phyloP scores from a whole-genome alignment of 2,113 vertebrate genomes.

The Chauna torquata region DNA sequence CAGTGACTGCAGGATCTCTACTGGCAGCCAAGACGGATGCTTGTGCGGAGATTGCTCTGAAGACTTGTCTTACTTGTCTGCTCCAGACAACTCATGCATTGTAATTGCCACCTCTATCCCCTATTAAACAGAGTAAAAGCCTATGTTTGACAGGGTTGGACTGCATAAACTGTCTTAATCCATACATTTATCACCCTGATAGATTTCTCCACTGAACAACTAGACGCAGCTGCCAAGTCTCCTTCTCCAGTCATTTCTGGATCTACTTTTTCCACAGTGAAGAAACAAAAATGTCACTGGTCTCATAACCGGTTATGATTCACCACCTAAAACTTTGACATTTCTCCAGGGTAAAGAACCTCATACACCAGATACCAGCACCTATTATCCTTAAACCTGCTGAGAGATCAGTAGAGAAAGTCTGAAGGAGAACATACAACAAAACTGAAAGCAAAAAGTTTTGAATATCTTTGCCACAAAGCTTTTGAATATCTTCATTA shows the following conservation, averaged over 20 bases:
- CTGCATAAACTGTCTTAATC: background rate
- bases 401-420: background rate
- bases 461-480: background rate
- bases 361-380: background rate
- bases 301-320: background rate
- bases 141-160: background rate
- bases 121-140: background rate
- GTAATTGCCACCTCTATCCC: background rate
- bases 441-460: background rate
- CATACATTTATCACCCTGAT: background rate
- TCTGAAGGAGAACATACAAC: background rate
- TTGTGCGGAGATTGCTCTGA: background rate
- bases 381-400: background rate
- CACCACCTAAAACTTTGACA: background rate
- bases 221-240: background rate
- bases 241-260: background rate
- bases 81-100: background rate
- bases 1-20: background rate
- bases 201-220: background rate
- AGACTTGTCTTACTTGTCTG: background rate
- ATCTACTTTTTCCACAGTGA: background rate
- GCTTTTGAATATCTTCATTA: background rate
- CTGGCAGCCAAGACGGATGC: rapidly evolving
- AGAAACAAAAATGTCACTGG: background rate
- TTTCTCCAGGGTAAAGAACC: background rate